Percentiles rank a stretch among this genome's conserved stretches.
Evolutionary conservation across 2,113 vertebrate species (phyloP).

Genomic region (Microtus richardsoni): DNA sequence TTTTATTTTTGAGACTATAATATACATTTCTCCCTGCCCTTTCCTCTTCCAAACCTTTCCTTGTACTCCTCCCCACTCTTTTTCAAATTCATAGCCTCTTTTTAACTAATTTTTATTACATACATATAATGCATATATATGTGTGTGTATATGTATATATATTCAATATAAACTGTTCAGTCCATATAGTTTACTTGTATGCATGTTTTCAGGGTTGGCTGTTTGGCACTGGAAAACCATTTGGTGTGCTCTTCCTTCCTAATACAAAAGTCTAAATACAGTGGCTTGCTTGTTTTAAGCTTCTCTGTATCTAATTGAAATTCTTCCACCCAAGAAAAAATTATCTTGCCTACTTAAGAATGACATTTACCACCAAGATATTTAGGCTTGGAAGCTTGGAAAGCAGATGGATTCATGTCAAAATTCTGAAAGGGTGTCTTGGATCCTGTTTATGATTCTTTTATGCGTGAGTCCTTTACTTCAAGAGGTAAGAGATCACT

Average conservation of each 20-base stretch:
- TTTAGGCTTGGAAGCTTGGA: constrained; percentile 21
- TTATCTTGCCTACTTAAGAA: constrained; percentile 10
- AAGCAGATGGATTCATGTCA: background rate
- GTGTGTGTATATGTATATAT: background rate
- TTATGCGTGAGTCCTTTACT: background rate
- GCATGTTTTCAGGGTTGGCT: background rate
- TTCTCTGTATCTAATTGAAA: constrained; percentile 16
- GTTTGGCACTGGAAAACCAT: background rate
- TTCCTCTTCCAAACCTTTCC: background rate
- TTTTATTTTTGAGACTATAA: background rate
- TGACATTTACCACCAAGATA: background rate
- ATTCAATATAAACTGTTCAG: background rate
- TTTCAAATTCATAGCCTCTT: background rate
- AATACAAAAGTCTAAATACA: constrained; percentile 27
- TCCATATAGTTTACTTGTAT: background rate
- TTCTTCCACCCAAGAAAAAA: background rate
- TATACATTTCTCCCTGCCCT: background rate
- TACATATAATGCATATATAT: background rate
- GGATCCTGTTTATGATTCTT: constrained; percentile 21
- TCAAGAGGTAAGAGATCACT: constrained; percentile 10
- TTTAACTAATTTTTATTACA: background rate
- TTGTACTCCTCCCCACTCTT: background rate
- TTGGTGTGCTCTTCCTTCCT: background rate
- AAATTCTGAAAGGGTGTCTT: background rate
- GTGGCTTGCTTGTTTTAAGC: constrained; percentile 24